These are phyloP conservation scores for Heteromurus nitidus DNA, from an alignment of 2,888 invertebrate species.

Conservation along the genomic window DNA sequence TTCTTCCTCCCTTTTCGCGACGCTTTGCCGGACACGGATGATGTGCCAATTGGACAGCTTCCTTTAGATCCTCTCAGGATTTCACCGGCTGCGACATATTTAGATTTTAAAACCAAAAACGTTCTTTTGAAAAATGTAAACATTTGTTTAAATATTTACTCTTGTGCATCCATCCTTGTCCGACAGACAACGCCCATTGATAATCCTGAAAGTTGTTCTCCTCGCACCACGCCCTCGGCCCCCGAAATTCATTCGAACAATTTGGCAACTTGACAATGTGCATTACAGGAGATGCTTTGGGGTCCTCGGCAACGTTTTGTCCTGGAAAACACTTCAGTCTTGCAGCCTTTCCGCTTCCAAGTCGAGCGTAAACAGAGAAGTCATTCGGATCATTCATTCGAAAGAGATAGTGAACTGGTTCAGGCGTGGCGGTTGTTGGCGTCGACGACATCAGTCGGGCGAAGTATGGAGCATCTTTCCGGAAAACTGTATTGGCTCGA, in stretches of 20 bases:
- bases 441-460: slow-evolving; percentile 58
- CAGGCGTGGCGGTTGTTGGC: slow-evolving; percentile 44
- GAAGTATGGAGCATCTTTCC: slow-evolving; percentile 59
- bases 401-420: slow-evolving; percentile 52
- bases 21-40: not conserved
- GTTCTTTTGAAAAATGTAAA: no score
- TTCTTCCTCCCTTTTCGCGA: slow-evolving; percentile 13
- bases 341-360: slow-evolving; percentile 34
- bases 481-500: slow-evolving; percentile 60
- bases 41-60: not conserved
- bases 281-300: slow-evolving; percentile 19
- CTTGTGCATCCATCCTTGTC: slow-evolving; percentile 45
- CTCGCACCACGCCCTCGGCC: slow-evolving; percentile 57
- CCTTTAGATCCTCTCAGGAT: not conserved
- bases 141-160: not conserved
- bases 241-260: slow-evolving; percentile 60
- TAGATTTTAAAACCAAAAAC: not conserved
- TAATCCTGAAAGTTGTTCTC: not conserved
- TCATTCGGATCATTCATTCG: slow-evolving; percentile 62
- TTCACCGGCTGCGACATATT: slow-evolving; percentile 11
- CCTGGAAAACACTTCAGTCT: slow-evolving; percentile 50
- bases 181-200: slow-evolving; percentile 21
- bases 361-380: slow-evolving; percentile 47
- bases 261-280: slow-evolving; percentile 44
- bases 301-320: slow-evolving; percentile 26